Conservation (phyloP, 2,113 vertebrate species). For the Stictonetta naevosa region DNA sequence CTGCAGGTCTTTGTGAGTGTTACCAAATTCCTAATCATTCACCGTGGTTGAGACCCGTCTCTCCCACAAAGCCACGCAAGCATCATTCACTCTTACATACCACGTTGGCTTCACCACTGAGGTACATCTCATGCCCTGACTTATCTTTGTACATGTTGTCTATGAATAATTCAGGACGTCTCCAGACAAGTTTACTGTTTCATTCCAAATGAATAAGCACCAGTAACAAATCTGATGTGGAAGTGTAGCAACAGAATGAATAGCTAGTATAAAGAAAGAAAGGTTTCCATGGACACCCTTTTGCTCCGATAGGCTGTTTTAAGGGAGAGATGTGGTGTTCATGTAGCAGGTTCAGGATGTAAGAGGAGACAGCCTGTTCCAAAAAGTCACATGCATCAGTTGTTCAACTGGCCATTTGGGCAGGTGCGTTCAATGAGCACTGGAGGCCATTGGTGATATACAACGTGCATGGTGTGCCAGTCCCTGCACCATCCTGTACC, state of each 20-base stretch:
- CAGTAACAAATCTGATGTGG: conserved; percentile 47
- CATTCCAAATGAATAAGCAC: conserved; percentile 75
- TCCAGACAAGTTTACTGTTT: conserved; percentile 74
- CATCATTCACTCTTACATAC: not conserved
- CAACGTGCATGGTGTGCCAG: not conserved
- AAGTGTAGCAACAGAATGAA: conserved; percentile 55
- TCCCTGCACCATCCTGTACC: not conserved
- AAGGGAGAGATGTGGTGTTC: conserved; percentile 48
- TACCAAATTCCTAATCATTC: not conserved
- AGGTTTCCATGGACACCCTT: conserved; percentile 70
- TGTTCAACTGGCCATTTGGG: not conserved
- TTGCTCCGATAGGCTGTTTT: conserved; percentile 44
- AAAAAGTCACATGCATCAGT: not conserved
- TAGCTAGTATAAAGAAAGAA: conserved; percentile 38
- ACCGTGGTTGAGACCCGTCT: not conserved
- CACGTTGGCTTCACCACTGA: conserved; percentile 15
- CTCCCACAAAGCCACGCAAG: not conserved
- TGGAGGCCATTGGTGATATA: not conserved
- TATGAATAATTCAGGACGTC: conserved; percentile 72
- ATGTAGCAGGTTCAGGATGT: not conserved
- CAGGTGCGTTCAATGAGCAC: not conserved
- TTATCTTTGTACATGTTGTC: conserved; percentile 57
- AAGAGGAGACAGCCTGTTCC: not conserved
- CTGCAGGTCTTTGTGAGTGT: not conserved
- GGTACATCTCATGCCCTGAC: conserved; percentile 68